A percentile compares a stretch with the other conserved stretches of the same genome.
These are phyloP conservation scores for Chionoecetes opilio DNA, from an alignment of 1,140 invertebrate genomes.

Conservation along the genomic window DNA sequence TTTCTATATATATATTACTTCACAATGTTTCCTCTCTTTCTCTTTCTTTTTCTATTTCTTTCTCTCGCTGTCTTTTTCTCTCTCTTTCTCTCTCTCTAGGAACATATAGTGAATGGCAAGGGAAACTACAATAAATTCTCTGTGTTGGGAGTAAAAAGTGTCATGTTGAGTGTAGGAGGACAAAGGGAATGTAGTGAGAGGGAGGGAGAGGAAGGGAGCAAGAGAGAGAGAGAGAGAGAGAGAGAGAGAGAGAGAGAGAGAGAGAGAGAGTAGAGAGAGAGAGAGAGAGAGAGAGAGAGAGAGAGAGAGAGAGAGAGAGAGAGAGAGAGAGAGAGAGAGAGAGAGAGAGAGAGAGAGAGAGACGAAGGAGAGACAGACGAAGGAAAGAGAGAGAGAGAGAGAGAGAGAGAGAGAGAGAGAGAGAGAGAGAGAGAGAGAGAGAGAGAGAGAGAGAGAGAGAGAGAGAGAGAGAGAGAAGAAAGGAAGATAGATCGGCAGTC, in stretches of 20 bases:
- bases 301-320: constrained; percentile 23
- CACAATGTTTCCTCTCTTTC: not conserved
- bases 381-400: not conserved
- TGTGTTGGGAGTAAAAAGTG: no score
- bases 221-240: not conserved
- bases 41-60: constrained; percentile 30
- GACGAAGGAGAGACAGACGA: not conserved
- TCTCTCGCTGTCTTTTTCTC: constrained; percentile 50
- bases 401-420: not conserved
- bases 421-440: constrained; percentile 31
- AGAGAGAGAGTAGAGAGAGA: constrained; percentile 38
- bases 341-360: not conserved
- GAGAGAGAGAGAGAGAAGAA: not conserved
- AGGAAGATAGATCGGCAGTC: not conserved
- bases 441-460: not conserved
- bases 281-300: not conserved
- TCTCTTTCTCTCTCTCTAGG: constrained; percentile 37
- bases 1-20: not conserved
- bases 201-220: not conserved
- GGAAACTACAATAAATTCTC: no score
- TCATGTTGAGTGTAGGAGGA: not conserved
- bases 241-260: not conserved
- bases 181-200: not conserved
- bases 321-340: not conserved
- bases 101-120: no score